phyloP scores from a whole-genome alignment of 2,797 vertebrate species.

The Selene dorsalis region DNA sequence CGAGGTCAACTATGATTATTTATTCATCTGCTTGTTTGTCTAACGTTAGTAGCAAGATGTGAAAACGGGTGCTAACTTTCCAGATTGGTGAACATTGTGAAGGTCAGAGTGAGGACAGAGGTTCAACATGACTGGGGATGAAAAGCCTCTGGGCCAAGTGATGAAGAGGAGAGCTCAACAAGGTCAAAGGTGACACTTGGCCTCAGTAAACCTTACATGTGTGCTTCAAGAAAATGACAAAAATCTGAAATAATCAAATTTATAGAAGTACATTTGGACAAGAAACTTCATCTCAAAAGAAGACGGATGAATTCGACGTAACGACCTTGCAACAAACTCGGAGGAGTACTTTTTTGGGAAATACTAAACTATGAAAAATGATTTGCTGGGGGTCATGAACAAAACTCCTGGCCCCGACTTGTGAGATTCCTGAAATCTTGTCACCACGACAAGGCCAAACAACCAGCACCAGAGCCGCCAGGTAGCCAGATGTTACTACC shows the following conservation, averaged over 20 bases:
- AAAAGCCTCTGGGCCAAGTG: conserved; percentile 31
- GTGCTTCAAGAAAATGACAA: too few species aligned
- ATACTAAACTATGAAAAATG: background rate
- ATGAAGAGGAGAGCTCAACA: conserved; percentile 26
- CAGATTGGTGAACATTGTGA: conserved; percentile 53
- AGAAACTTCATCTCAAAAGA: background rate
- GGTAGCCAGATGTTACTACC: background rate
- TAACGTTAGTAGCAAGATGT: conserved; percentile 70
- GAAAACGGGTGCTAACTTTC: conserved; percentile 76
- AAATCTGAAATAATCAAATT: conserved; percentile 8
- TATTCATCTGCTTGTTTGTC: conserved; percentile 80
- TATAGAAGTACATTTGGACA: background rate
- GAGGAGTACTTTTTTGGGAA: background rate
- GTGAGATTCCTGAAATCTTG: background rate
- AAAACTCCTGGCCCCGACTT: background rate
- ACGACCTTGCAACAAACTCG: conserved; percentile 3
- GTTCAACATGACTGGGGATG: conserved; percentile 45
- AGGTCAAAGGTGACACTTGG: conserved; percentile 35
- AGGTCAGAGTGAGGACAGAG: conserved; percentile 59
- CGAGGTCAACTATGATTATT: conserved; percentile 82
- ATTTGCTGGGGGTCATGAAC: background rate
- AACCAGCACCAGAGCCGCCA: background rate
- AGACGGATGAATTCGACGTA: background rate
- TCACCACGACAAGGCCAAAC: background rate
- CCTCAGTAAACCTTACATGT: conserved; percentile 2